Base-by-base conservation (phyloP, 2,113 vertebrate genomes). In the Tapirus terrestris region DNA sequence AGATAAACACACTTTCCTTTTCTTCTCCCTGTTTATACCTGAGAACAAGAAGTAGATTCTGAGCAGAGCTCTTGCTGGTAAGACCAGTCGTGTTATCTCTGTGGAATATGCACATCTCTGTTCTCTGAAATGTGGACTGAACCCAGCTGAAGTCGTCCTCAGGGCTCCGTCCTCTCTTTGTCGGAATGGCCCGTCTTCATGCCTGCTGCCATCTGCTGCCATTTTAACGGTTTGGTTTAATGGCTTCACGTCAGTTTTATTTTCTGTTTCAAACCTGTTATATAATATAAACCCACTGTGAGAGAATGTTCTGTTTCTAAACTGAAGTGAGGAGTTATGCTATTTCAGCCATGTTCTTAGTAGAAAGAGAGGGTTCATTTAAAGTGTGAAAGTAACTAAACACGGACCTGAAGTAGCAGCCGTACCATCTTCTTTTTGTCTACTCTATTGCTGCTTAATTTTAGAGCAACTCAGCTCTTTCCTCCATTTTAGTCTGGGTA, bases 181-280 rank as follows among this genome's bases (percentile, higher is more conserved):
- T 29, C 85, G 89, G 60, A 82, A 93, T 63, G 89, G 85, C 56
- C 27, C 33, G 73, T 73, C 70, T 97, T 72, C n/a, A 36, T 79
- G 76, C 56, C 67, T 93, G 76, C 76, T 39, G 72, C 97, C 97
- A 96, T 98, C 95, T 97, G 98, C 90, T 96, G 65, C 60, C 97
- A 98, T 93, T 94, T 98, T 98, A 97, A 97, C 97, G 97, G 97
- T 98, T 98, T 97, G 97, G 67, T 94, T 98, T 98, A 98, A 98
- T 95, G 97, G 13, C 81, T 97, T 98, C 96, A 92, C 76, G 93
- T 91, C 93, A 96, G 95, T 83, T 91, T 98, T 93, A 93, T 87
- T 97, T 60, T 98, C 87, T 97, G 33, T 97, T 96, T 98, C 82
- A 98, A 96, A 82, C 45, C 11, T 97, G 92, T 98, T 98, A 98